Base-by-base conservation (phyloP, 2,797 vertebrate species). In the Pipistrellus pygmaeus region DNA sequence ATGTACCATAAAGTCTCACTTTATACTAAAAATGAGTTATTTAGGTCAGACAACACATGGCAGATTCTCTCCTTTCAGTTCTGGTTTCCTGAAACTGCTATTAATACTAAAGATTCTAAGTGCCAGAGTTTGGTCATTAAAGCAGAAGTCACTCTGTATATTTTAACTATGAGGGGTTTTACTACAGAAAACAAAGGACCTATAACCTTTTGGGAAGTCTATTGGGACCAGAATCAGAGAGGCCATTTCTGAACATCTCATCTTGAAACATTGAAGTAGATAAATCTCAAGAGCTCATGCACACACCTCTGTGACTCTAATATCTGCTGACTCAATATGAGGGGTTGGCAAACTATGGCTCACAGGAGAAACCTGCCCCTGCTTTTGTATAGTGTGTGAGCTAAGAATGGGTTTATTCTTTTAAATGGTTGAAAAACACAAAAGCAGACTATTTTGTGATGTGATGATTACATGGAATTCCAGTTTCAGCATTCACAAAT, bases 371-470 rank as follows among this genome's bases (percentile, higher is more conserved):
- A 20, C 51, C 38, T 48, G 9, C 4, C 27, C 6, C 13, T 41
- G 38, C 32, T 85, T 92, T 55, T 73, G 21, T 72, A 66, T 17
- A 80, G 8, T 25, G 17, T 88, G 3, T 66, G 44, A 35, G 6
- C n/a, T 64, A 84, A 66, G n/a, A 81, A 73, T 32, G 8, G 20
- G 48, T 73, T 94, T 80, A 62, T 6, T 53, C 25, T 76, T 89
- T 85, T 71, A 82, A 87, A 55, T 60, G 8, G 1, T 20, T 46
- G 51, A 27, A 68, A 60, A 83, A 82, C 55, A 20, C 25, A 35
- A 44, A 86, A 86, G 14, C 46, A 76, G 51, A 69, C 30, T 69
- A 81, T 89, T 62, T 95, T 92, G 23, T 93, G 68, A 51, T 15
- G 10, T 86, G 62, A 66, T 68, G 51, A 78, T 66, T 48, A 13